Conservation (phyloP, 2,888 invertebrate genomes). For the Acanthoscelides obtectus region DNA sequence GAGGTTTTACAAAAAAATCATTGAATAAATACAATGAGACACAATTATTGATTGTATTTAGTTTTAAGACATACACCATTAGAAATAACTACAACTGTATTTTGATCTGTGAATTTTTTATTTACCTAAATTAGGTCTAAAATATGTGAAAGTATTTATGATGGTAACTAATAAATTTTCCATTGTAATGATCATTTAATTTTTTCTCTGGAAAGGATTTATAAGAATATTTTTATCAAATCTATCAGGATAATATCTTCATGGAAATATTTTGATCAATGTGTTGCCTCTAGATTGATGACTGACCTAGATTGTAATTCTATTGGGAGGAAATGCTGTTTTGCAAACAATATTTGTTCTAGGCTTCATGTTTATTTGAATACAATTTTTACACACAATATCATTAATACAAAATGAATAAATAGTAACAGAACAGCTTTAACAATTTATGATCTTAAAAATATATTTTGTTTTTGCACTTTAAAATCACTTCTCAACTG, state of each 20-base stretch:
- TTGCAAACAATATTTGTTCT: too few species aligned
- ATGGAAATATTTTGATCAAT: too few species aligned
- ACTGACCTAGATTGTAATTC: too few species aligned
- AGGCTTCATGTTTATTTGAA: neutral
- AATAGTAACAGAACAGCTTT: too few species aligned
- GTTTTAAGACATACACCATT: neutral
- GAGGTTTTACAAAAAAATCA: too few species aligned
- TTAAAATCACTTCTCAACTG: constrained; percentile 93
- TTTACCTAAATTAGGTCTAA: constrained; percentile 3
- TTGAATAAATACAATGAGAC: neutral
- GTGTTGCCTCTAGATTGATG: too few species aligned
- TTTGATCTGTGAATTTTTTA: constrained; percentile 21
- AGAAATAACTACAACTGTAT: constrained; percentile 27
- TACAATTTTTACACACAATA: neutral
- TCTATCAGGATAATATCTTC: too few species aligned
- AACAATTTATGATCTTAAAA: constrained; percentile 8
- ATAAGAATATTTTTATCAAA: too few species aligned
- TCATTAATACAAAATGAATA: neutral
- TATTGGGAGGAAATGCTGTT: too few species aligned
- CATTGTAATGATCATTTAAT: constrained; percentile 10
- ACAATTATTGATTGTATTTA: neutral
- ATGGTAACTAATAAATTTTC: constrained; percentile 23
- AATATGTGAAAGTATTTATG: constrained; percentile 15
- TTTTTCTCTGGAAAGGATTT: too few species aligned
- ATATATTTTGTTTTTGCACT: constrained; percentile 60